Conservation (phyloP, 2,113 vertebrate genomes). For the Phocoena sinus region DNA sequence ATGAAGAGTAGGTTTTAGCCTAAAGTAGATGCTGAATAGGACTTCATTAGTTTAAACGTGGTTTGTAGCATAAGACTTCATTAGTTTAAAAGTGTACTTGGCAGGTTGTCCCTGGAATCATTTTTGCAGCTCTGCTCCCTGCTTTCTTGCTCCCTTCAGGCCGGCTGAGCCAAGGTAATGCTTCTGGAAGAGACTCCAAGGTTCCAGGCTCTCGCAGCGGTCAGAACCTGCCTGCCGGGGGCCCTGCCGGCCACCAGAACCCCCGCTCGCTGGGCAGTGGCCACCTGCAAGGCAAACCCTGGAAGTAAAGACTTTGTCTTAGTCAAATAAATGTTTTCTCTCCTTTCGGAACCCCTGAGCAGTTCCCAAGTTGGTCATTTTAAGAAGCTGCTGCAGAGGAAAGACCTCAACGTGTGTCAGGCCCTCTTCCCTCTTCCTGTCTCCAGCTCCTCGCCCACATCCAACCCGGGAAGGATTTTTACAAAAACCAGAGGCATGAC, state of each 20-base stretch:
- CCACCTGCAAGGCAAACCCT: constrained; percentile 81
- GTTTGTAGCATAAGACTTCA: background rate
- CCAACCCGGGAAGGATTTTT: background rate
- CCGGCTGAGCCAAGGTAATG: constrained; percentile 81
- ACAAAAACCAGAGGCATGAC: background rate
- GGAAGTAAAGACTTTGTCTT: constrained; percentile 84
- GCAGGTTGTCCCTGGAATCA: background rate
- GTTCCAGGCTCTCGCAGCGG: constrained; percentile 66
- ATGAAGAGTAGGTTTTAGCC: background rate
- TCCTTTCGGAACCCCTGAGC: constrained; percentile 56
- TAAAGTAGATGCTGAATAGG: background rate
- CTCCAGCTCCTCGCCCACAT: background rate
- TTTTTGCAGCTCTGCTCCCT: background rate
- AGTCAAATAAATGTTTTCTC: constrained; percentile 62
- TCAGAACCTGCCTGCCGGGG: constrained; percentile 66
- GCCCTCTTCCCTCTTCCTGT: background rate
- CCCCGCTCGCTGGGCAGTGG: constrained; percentile 76
- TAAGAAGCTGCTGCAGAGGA: constrained; percentile 44
- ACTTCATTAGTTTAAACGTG: constrained; percentile 28
- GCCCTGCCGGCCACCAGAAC: constrained; percentile 54
- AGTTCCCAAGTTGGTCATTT: constrained; percentile 62
- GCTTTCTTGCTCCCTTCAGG: constrained; percentile 75
- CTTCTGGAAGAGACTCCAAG: constrained; percentile 77
- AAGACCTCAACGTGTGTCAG: background rate
- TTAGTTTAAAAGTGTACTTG: constrained; percentile 38